Base-by-base conservation (phyloP, 2,797 vertebrate genomes). In the Astyanax mexicanus region DNA sequence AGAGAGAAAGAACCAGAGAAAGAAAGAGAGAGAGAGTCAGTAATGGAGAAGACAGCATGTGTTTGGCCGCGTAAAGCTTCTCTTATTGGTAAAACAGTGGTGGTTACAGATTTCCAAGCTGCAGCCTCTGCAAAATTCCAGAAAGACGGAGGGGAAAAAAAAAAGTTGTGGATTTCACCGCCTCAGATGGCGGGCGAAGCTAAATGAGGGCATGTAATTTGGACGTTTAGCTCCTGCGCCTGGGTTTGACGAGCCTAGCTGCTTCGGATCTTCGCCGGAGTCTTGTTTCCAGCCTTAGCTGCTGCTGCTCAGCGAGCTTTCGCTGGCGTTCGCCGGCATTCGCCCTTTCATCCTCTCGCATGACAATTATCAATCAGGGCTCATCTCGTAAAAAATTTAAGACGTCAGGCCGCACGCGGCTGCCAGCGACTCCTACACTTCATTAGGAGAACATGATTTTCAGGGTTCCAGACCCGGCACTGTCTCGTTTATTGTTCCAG, bases 171-270 rank as follows among this genome's bases (percentile, higher is more conserved):
- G 58, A 78, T 73, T 73, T 35, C 58, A 60, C 29, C 44, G 66
- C 62, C 32, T 73, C 51, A 90, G 92, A 93, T 93, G 86, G 92
- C 87, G 91, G 91, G 86, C 90, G 77, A 86, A 84, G 51, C 88
- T 91, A 92, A 92, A 92, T 90, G 89, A 92, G 86, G 89, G 81
- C 88, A 89, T 92, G 90, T 92, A 92, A 92, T 93, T 93, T 93
- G 88, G 87, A 88, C 89, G 88, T 91, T 90, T 87, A 88, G 91
- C 91, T 92, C 91, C 91, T 92, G 90, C 84, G 80, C 52, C 57
- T 5, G 23, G 27, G 11, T 27, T 54, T 13, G 51, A 54, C 51
- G 51, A 32, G 29, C 27, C 23, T 13, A 15, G 51, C 21, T 52
- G 51, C 51, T 23, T 25, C 12, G 19, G 10, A 42, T 27, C 17